Evolutionary conservation across 2,888 invertebrate genomes (phyloP).

Genomic region (Dorcus parallelipipedus): DNA sequence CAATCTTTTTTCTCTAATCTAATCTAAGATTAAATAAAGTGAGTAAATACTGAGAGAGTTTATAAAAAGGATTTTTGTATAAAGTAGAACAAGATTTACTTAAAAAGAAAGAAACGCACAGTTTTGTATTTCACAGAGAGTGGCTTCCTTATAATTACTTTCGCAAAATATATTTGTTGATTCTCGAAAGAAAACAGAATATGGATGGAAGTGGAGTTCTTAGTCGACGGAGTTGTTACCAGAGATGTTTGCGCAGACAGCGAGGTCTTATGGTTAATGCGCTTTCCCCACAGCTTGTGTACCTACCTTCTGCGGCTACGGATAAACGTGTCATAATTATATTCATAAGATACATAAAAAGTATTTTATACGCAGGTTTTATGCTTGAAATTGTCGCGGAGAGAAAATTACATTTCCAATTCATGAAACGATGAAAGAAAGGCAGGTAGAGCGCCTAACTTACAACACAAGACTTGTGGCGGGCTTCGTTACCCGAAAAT

Average conservation of each 20-base stretch:
- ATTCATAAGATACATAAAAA: constrained; percentile 41
- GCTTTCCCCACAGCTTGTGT: constrained; percentile 18
- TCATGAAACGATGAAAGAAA: constrained; percentile 39
- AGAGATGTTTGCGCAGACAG: constrained; percentile 22
- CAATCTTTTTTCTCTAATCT: too few relatives aligned
- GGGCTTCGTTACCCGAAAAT: constrained; percentile 25
- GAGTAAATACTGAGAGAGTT: too few relatives aligned
- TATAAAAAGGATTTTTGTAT: too few relatives aligned
- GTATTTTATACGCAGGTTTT: constrained; percentile 39
- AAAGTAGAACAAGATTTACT: too few relatives aligned
- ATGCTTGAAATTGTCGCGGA: constrained; percentile 37
- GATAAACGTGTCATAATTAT: constrained; percentile 39
- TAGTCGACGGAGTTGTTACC: neutral
- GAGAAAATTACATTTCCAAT: constrained; percentile 48
- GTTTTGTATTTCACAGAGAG: neutral
- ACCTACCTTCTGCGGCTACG: constrained; percentile 18
- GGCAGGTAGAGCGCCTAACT: constrained; percentile 20
- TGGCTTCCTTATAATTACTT: neutral
- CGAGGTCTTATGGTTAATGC: constrained; percentile 22
- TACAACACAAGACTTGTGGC: constrained; percentile 9
- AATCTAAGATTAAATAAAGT: too few relatives aligned
- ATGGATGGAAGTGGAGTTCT: neutral
- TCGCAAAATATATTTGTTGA: neutral
- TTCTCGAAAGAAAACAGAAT: neutral
- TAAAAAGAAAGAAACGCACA: too few relatives aligned